Conservation (phyloP, 1,140 invertebrate species). For the Magallana angulata region DNA sequence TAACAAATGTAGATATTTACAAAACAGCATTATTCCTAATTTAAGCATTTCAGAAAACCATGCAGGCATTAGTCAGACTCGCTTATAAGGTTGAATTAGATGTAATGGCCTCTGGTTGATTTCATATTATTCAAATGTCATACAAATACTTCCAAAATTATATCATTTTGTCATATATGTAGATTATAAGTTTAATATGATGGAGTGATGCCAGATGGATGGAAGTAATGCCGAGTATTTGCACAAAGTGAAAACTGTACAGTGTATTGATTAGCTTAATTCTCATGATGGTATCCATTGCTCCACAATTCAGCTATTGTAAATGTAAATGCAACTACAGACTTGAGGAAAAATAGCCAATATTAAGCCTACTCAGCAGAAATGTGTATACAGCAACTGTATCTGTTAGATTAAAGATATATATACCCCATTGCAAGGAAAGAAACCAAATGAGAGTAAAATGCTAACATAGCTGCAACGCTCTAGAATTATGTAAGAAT, state of each 20-base stretch:
- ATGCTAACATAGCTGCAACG: neutral
- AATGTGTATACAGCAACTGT: no score
- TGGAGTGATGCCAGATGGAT: constrained; percentile 1
- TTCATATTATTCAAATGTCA: constrained; percentile 34
- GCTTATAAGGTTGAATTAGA: neutral
- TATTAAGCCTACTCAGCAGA: neutral
- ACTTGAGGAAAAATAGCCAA: neutral
- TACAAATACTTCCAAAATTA: constrained; percentile 25
- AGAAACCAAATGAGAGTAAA: neutral
- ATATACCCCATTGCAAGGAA: no score
- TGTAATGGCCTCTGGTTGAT: constrained; percentile 2
- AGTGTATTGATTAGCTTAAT: neutral
- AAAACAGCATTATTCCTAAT: no score
- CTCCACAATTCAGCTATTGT: neutral
- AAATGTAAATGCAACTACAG: constrained; percentile 14
- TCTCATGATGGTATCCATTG: neutral
- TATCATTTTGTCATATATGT: constrained; percentile 21
- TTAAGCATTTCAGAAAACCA: neutral
- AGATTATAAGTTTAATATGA: constrained; percentile 26
- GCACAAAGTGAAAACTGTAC: neutral
- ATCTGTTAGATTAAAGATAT: no score
- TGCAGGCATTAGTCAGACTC: neutral
- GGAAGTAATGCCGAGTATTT: neutral
- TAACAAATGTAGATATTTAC: no score
- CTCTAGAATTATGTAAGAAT: neutral